A percentile compares a stretch with the other conserved stretches of the same genome.
Conservation (phyloP, 1,140 invertebrate genomes). For the Micrasema longulum region DNA sequence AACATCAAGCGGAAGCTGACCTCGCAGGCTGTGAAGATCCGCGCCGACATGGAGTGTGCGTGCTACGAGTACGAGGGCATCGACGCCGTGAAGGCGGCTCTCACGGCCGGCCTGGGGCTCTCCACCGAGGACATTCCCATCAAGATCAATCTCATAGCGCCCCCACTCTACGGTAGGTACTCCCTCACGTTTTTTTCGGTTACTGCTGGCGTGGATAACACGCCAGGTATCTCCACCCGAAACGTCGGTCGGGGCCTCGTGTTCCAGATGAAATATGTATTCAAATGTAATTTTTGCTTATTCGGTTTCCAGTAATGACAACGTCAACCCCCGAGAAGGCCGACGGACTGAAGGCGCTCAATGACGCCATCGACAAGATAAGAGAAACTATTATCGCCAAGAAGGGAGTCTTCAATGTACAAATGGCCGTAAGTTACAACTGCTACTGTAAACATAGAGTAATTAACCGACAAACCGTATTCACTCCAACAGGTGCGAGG, state of each 20-base stretch:
- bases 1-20: slow-evolving; percentile 98
- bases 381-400: slow-evolving; percentile 84
- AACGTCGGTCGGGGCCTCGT: no score
- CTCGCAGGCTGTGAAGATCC: slow-evolving; percentile 97
- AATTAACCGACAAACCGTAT: no score
- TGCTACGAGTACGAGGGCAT: slow-evolving; percentile 99
- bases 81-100: slow-evolving; percentile 96
- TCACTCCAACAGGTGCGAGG: no score
- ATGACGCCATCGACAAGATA: slow-evolving; percentile 91
- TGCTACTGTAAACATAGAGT: no score
- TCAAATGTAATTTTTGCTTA: no score
- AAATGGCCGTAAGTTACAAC: slow-evolving; percentile 84
- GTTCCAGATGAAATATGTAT: no score
- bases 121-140: slow-evolving; percentile 95
- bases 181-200: no score
- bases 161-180: slow-evolving; percentile 89
- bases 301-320: slow-evolving; percentile 85
- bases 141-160: slow-evolving; percentile 99
- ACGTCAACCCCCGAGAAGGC: slow-evolving; percentile 96
- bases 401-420: slow-evolving; percentile 94
- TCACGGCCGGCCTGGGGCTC: slow-evolving; percentile 91
- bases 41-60: slow-evolving; percentile 97
- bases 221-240: no score
- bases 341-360: slow-evolving; percentile 90
- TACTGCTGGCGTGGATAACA: no score